These are phyloP conservation scores for Taurulus bubalis DNA, from an alignment of 2,113 vertebrate species.

Conservation along the genomic window DNA sequence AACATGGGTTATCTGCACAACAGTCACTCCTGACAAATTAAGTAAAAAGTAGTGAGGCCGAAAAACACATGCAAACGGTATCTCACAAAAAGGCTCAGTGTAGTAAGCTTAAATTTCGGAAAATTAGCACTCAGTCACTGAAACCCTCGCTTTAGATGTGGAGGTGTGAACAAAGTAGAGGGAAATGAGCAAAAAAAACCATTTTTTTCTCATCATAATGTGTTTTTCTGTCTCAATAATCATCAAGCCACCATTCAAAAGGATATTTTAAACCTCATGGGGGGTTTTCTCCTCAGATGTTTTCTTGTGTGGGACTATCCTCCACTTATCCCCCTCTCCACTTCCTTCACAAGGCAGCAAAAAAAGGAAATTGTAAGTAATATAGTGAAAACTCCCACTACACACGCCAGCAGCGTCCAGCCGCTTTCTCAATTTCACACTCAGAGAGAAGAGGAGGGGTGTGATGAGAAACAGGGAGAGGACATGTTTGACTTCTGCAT, in stretches of 20 bases:
- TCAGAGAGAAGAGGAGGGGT: constrained; percentile 33
- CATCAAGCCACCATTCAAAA: background rate
- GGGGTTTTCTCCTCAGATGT: constrained; percentile 42
- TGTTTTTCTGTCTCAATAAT: constrained; percentile 25
- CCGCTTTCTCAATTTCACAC: constrained; percentile 66
- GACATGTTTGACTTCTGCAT: constrained; percentile 38
- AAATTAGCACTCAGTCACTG: background rate
- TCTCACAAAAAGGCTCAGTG: background rate
- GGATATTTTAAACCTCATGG: constrained; percentile 6
- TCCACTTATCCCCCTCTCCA: constrained; percentile 4
- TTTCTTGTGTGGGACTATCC: constrained; percentile 43
- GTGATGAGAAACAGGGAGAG: constrained; percentile 37
- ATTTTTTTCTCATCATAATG: background rate
- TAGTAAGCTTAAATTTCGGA: background rate
- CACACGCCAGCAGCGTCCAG: constrained; percentile 52
- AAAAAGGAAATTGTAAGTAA: constrained; percentile 31
- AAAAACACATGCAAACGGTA: background rate
- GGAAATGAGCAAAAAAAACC: background rate
- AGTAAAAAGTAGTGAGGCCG: background rate
- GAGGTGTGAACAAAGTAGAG: background rate
- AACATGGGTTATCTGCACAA: background rate
- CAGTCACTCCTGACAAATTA: background rate
- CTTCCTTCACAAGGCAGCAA: constrained; percentile 41
- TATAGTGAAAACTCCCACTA: constrained; percentile 56
- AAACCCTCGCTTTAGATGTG: background rate